Evolutionary conservation across 2,797 vertebrate genomes (phyloP), one percentile per base, ranked within the genome.

Genomic region (Morus bassanus): DNA sequence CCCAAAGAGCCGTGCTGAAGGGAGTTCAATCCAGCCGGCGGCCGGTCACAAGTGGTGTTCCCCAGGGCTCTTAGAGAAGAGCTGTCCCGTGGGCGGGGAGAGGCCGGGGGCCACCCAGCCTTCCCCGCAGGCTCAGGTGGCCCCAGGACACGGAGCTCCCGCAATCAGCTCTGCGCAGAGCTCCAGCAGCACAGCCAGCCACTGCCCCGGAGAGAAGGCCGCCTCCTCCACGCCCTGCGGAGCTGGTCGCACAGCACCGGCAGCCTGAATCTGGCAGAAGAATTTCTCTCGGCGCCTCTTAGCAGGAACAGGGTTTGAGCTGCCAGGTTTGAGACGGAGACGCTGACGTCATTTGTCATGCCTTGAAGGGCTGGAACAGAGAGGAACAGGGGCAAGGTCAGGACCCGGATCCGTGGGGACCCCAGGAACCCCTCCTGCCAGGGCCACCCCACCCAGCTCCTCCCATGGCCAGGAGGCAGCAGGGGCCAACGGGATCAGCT

Each of bases 391-490:
- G n/a, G 13, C 33, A 24, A 16, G 56, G 56, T 59, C 33, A 59
- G 51, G 56, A 13, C 53, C 45, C 2, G 1, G 9, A 18, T 35
- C 37, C 9, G 17, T 1, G 0, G 22, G 31, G 30, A 65, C 12
- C 30, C 31, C 56, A 28, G n/a, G 70, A 18, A 57, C 6, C 5
- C 12, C 50, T 65, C 16, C 24, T n/a, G 30, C 10, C 51, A 56
- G 21, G 35, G 70, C 35, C 82, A 57, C 15, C 12, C 70, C 35
- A 19, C 16, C 41, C 56, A 57, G 33, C 56, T 24, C 33, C 23
- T 24, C 56, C 15, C n/a, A 39, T 3, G 22, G 35, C 35, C 70
- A 23, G 28, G 33, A 51, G 21, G 11, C 24, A 41, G 43, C 41
- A 57, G 21, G 17, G 56, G 6, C 27, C 56, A 56, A 48, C 1